These are phyloP conservation scores for Limnephilus auricula DNA, from an alignment of 2,888 invertebrate species.

Conservation along the genomic window DNA sequence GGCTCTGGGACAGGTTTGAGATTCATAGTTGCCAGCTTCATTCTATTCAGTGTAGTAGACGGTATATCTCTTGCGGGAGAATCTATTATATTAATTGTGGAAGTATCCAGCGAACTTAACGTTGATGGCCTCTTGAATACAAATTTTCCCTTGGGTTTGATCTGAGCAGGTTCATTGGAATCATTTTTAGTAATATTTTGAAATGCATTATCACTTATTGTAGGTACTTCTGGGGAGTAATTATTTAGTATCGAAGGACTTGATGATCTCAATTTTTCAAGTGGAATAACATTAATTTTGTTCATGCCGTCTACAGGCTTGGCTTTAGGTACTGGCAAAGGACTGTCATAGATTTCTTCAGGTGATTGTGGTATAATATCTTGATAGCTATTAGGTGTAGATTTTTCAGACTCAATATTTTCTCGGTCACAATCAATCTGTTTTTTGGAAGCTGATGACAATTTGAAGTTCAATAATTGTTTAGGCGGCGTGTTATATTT, in stretches of 20 bases:
- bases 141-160: conserved; percentile 73
- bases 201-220: conserved; percentile 6
- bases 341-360: conserved; percentile 22
- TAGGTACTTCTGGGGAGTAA: background rate
- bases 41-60: conserved; percentile 72
- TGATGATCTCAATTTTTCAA: background rate
- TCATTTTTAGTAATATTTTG: background rate
- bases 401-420: background rate
- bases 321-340: background rate
- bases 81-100: conserved; percentile 64
- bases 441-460: conserved; percentile 19
- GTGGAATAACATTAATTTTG: background rate
- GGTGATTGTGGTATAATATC: background rate
- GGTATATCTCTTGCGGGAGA: conserved; percentile 70
- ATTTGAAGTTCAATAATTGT: conserved; percentile 29
- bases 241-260: conserved; percentile 5
- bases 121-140: conserved; percentile 74
- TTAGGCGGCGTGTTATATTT: conserved; percentile 49
- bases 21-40: conserved; percentile 71
- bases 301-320: background rate
- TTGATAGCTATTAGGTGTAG: background rate
- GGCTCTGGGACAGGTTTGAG: conserved; percentile 71
- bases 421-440: background rate
- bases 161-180: conserved; percentile 12
- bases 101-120: conserved; percentile 69